A percentile compares a stretch with the other conserved stretches of the same genome.
phyloP scores from a whole-genome alignment of 1,140 invertebrate species.

The Neocloeon triangulifer region DNA sequence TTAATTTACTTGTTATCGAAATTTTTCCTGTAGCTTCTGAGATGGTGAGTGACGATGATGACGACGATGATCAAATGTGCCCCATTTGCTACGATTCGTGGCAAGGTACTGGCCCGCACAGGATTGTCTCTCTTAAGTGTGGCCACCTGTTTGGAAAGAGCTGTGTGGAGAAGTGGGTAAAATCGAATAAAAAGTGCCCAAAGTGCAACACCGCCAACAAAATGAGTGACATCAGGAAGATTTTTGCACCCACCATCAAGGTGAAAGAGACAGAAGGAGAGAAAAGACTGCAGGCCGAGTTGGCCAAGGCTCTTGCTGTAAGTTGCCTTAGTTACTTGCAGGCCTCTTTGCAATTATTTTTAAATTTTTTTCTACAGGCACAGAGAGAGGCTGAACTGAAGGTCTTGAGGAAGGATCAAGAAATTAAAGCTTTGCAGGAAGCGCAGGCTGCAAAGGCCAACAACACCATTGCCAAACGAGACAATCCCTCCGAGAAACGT shows the following conservation, averaged over 20 bases:
- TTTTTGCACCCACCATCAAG: conserved; percentile 39
- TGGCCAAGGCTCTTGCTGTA: conserved; percentile 27
- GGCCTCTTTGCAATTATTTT: too few species aligned
- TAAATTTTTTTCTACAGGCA: too few species aligned
- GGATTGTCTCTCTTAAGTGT: conserved; percentile 60
- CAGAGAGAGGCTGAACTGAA: too few species aligned
- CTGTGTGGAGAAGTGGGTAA: conserved; percentile 66
- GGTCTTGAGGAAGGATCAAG: too few species aligned
- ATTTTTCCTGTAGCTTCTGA: not conserved
- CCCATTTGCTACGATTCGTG: conserved; percentile 72
- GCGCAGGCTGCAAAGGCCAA: too few species aligned
- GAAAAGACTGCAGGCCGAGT: conserved; percentile 25
- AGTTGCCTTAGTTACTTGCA: too few species aligned
- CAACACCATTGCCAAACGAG: too few species aligned
- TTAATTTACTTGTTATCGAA: too few species aligned
- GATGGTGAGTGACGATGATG: conserved; percentile 15
- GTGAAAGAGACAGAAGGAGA: conserved; percentile 40
- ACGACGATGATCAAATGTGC: conserved; percentile 44
- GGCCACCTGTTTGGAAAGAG: conserved; percentile 74
- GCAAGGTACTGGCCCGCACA: conserved; percentile 65
- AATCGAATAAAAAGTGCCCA: conserved; percentile 35
- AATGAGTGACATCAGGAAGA: conserved; percentile 45
- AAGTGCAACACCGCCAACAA: conserved; percentile 63
- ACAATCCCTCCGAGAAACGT: too few species aligned
- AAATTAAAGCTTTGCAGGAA: too few species aligned